Conservation (phyloP, 2,888 invertebrate species). For the Troilus luridus region DNA sequence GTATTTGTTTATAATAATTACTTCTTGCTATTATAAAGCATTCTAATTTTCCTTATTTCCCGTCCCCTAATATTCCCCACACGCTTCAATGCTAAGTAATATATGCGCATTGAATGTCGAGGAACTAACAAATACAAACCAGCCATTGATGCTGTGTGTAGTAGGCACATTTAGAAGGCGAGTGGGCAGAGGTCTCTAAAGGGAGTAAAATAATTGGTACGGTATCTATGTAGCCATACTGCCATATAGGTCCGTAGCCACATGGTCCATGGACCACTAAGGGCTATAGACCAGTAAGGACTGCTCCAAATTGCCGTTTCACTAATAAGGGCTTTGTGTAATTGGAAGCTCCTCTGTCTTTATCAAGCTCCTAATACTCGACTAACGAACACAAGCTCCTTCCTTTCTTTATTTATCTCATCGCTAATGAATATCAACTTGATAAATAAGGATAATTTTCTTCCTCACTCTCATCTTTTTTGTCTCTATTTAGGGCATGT, state of each 20-base stretch:
- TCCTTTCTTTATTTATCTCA: neutral
- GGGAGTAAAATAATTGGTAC: neutral
- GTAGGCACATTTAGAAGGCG: neutral
- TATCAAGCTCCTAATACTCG: neutral
- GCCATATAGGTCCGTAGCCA: neutral
- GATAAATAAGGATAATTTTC: neutral
- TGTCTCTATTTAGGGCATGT: no score
- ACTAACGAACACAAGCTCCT: constrained; percentile 30
- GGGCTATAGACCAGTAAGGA: neutral
- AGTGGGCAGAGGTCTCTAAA: neutral
- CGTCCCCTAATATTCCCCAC: no score
- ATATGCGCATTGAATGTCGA: neutral
- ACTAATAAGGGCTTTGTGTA: constrained; percentile 47
- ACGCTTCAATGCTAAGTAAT: no score
- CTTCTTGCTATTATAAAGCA: neutral
- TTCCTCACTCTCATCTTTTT: neutral
- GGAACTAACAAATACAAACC: neutral
- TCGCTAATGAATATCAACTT: neutral
- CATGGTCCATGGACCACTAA: constrained; percentile 29
- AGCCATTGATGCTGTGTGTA: neutral
- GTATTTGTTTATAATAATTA: neutral
- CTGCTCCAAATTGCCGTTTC: neutral
- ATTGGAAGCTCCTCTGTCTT: neutral
- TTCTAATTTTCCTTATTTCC: neutral
- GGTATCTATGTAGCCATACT: neutral